Evolutionary conservation across 2,797 vertebrate genomes (phyloP), one percentile per base, ranked within the genome.

Genomic region (Lacerta viridis): DNA sequence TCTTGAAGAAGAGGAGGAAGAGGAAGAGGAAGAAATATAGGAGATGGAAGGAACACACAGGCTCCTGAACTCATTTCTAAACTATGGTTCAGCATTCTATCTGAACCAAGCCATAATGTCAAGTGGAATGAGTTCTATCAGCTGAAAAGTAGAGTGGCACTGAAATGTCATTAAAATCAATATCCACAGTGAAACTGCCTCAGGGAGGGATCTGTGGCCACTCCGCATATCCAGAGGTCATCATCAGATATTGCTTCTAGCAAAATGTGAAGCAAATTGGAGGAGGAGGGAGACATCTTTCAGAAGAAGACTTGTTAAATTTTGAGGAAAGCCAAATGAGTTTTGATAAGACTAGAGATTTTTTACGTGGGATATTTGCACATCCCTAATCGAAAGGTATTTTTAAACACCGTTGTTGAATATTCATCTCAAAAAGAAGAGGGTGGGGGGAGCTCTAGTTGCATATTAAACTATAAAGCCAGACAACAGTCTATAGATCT

Each of bases 401-500:
- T 84, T 76, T 84, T 80, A 88, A 88, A 78, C 25, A 17, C 83
- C 55, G n/a, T 6, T 41, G 10, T 74, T 87, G 55, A 80, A 84
- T 84, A 84, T 84, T 84, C 75, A 84, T 88, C 59, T 84, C 25
- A 83, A 83, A 80, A 41, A 33, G 50, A 5, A n/a, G 33, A 18
- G 55, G 2, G 2, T 33, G 13, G 69, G 1, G 8, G 8, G 69
- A 84, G 13, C 23, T 39, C 27, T 69, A 72, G 72, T 69, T 81
- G 17, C 39, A 81, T 75, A 81, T 76, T 84, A 68, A 87, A 84
- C 27, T 80, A n/a, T 66, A 61, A 68, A 59, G 74, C 8, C 50
- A 81, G 83, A 77, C 71, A 71, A 17, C 29, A 85, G 69, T 86
- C 79, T 82, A 75, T 81, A 81, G 79, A 82, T 66, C 66, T 77